A percentile compares a stretch with the other conserved stretches of the same genome.
phyloP scores from a whole-genome alignment of 2,888 invertebrate genomes.

The Cataglyphis cursor region DNA sequence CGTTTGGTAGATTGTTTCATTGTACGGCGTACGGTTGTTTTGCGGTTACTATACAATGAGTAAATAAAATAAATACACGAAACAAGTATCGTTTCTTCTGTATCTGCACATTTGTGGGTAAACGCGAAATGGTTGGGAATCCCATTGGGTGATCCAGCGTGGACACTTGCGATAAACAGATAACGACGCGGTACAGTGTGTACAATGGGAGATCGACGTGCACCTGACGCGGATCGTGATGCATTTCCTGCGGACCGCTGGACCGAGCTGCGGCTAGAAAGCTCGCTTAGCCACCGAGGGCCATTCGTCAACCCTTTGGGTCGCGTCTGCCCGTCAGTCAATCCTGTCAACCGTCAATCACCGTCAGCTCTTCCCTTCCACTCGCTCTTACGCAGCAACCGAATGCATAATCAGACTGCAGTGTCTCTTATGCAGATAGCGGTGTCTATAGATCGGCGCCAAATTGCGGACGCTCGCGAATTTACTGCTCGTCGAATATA shows the following conservation, averaged over 20 bases:
- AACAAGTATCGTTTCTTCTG: constrained; percentile 45
- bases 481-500: constrained; percentile 55
- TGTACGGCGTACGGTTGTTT: constrained; percentile 15
- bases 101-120: constrained; percentile 43
- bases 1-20: constrained; percentile 34
- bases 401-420: constrained; percentile 78
- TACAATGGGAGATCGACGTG: constrained; percentile 66
- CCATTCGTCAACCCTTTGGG: constrained; percentile 83
- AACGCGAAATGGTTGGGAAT: constrained; percentile 59
- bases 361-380: constrained; percentile 83
- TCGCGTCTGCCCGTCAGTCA: constrained; percentile 81
- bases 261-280: constrained; percentile 52
- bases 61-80: constrained; percentile 52
- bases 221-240: constrained; percentile 77
- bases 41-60: constrained; percentile 24
- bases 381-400: constrained; percentile 62
- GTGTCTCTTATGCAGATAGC: constrained; percentile 68
- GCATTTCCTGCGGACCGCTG: constrained; percentile 75
- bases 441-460: constrained; percentile 58
- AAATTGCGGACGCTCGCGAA: constrained; percentile 57
- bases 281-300: constrained; percentile 71
- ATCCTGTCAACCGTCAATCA: constrained; percentile 82
- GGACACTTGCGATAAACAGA: constrained; percentile 63
- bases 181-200: constrained; percentile 54
- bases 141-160: constrained; percentile 57